phyloP scores from a whole-genome alignment of 2,888 invertebrate species.

The Agonopterix arenella region DNA sequence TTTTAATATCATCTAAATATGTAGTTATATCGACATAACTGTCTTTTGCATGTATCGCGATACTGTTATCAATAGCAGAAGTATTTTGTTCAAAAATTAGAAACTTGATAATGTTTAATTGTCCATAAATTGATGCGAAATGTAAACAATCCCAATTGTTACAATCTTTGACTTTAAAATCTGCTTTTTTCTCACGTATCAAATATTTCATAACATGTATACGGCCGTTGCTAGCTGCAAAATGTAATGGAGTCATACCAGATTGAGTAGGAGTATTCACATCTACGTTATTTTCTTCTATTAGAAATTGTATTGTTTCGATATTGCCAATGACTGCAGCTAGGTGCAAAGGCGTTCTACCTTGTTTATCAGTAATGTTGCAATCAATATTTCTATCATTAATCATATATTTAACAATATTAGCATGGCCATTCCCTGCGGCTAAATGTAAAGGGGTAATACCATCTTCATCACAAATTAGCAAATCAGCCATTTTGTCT shows the following conservation, averaged over 20 bases:
- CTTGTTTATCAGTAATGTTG: neutral
- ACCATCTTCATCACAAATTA: neutral
- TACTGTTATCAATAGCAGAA: no score
- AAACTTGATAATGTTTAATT: no score
- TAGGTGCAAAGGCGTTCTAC: neutral
- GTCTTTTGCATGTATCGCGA: no score
- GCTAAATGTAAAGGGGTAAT: neutral
- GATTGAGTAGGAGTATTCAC: neutral
- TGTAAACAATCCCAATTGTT: neutral
- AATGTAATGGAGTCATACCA: neutral
- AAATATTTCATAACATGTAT: neutral
- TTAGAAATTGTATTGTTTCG: neutral
- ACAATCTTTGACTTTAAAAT: neutral
- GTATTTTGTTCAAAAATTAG: no score
- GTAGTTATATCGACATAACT: no score
- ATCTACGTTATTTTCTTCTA: neutral
- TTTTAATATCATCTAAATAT: no score
- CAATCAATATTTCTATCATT: slow-evolving; percentile 1
- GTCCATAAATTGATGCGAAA: no score
- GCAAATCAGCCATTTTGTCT: neutral
- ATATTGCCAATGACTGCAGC: neutral
- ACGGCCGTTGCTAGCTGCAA: neutral
- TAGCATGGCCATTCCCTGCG: neutral
- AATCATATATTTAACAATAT: slow-evolving; percentile 1
- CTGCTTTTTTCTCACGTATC: neutral